Evolutionary conservation across 1,140 invertebrate genomes (phyloP), one percentile per base, ranked within the genome.

Genomic region (Plectrocnemia conspersa): DNA sequence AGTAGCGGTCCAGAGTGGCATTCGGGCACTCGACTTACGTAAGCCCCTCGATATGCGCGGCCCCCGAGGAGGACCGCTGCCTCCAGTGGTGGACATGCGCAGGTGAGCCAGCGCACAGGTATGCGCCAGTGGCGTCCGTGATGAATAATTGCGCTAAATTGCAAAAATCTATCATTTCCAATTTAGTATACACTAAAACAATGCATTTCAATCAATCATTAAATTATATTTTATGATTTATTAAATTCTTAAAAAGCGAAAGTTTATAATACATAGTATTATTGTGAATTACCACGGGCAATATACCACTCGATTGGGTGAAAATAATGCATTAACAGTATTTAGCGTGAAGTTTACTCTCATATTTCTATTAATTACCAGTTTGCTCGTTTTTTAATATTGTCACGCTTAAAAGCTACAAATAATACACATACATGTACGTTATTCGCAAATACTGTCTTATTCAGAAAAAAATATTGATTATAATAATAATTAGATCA

Each of bases 71-170:
- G 21, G 32, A 33, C 23, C 46, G 18, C 29, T 15, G 46, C 18
- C 29, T 35, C 46, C 46, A n/a, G 32, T 18, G 46, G 29, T 47
- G 24, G 9, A 19, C 7, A 11, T 3, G 44, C 25, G 44, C 44
- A 47, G 44, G 44, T 47, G 44, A 47, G 32, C 46, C 46, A 33
- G 25, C 42, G 2, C 21, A 45, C 22, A 36, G 3, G 27, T 13
- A 18, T 13, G 25, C 32, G n/a, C 27, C 27, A 29, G 27, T 29
- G 27, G 6, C 7, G 27, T 29, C 27, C 27, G 27, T n/a, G 27
- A 29, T 29, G 7, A n/a, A n/a, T n/a, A n/a, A 29, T 7, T 29
- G 7, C n/a, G 7, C 7, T 29, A 7, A 7, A 29, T 29, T 29
- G 7, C n/a, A 29, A 29, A 29, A 29, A 29, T 29, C 27, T 29